A percentile compares a stretch with the other conserved stretches of the same genome.
These are phyloP conservation scores for Ginglymostoma cirratum DNA, from an alignment of 2,113 vertebrate genomes.

Conservation along the genomic window DNA sequence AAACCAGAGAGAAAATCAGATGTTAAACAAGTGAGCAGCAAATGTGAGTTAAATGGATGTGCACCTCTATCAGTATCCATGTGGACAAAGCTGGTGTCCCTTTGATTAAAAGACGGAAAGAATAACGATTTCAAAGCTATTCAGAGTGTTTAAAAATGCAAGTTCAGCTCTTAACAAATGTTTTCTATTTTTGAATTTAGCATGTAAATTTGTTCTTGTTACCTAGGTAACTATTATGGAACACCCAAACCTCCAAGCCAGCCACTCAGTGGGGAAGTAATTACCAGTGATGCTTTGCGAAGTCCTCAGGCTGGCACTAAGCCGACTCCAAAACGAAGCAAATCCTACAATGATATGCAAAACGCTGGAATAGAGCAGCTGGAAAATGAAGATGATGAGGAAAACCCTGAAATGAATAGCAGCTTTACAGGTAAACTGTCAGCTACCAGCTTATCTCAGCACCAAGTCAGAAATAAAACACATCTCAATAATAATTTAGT, in stretches of 20 bases:
- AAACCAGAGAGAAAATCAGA: background rate
- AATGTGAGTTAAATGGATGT: background rate
- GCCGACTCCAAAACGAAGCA: conserved; percentile 84
- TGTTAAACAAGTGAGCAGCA: background rate
- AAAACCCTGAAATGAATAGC: conserved; percentile 91
- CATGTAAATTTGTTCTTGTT: conserved; percentile 76
- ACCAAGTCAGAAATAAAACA: background rate
- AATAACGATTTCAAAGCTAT: background rate
- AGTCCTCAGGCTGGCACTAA: conserved; percentile 80
- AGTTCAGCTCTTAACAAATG: conserved; percentile 12
- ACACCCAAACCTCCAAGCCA: conserved; percentile 96
- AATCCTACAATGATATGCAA: conserved; percentile 99
- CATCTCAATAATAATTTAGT: background rate
- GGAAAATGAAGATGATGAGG: conserved; percentile 87
- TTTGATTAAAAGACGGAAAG: background rate
- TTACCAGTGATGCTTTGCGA: conserved; percentile 84
- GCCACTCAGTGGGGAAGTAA: conserved; percentile 92
- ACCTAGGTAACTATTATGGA: conserved; percentile 99
- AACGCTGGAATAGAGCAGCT: conserved; percentile 94
- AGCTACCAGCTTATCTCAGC: background rate
- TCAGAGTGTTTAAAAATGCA: background rate
- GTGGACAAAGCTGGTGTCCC: background rate
- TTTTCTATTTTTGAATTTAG: conserved; percentile 44
- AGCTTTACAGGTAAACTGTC: conserved; percentile 88
- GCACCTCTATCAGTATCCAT: background rate